These are phyloP conservation scores for Hippocampus barbouri DNA, from an alignment of 2,113 vertebrate species.

Conservation along the genomic window DNA sequence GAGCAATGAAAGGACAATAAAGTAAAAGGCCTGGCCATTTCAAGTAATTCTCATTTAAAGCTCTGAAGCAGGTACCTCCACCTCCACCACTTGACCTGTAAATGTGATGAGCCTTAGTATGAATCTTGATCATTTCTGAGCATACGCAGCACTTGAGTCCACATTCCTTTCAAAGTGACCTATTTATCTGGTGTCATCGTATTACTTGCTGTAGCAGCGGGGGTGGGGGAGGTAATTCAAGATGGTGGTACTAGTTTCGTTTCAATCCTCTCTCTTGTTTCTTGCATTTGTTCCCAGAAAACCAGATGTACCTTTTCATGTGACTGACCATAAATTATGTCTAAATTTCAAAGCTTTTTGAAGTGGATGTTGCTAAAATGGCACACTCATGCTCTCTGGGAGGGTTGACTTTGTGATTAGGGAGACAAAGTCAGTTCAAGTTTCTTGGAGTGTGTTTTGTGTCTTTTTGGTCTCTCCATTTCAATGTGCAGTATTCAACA, in stretches of 20 bases:
- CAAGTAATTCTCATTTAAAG: slow-evolving; percentile 34
- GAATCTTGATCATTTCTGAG: slow-evolving; percentile 34
- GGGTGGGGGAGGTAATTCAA: slow-evolving; percentile 27
- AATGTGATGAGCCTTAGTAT: slow-evolving; percentile 52
- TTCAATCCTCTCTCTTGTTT: slow-evolving; percentile 53
- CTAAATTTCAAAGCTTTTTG: slow-evolving; percentile 49
- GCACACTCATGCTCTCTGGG: slow-evolving; percentile 21
- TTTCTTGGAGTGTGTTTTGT: slow-evolving; percentile 42
- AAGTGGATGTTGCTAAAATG: slow-evolving; percentile 33
- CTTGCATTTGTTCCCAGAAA: slow-evolving; percentile 53
- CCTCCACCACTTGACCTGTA: slow-evolving; percentile 9
- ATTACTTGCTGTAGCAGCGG: slow-evolving; percentile 46
- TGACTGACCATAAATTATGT: slow-evolving; percentile 45
- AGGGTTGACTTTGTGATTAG: slow-evolving; percentile 4
- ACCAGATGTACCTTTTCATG: slow-evolving; percentile 40
- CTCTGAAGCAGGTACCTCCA: slow-evolving; percentile 24
- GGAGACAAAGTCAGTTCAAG: slow-evolving; percentile 22
- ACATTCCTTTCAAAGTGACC: slow-evolving; percentile 60
- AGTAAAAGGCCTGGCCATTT: slow-evolving; percentile 26
- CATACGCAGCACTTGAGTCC: slow-evolving; percentile 35
- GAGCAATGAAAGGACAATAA: slow-evolving; percentile 40
- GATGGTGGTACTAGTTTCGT: slow-evolving; percentile 40
- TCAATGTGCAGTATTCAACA: slow-evolving; percentile 25
- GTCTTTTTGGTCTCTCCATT: slow-evolving; percentile 35
- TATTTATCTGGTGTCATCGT: slow-evolving; percentile 46